Evolutionary conservation across 2,888 invertebrate species (phyloP).

Genomic region (Steinernema scapterisci): DNA sequence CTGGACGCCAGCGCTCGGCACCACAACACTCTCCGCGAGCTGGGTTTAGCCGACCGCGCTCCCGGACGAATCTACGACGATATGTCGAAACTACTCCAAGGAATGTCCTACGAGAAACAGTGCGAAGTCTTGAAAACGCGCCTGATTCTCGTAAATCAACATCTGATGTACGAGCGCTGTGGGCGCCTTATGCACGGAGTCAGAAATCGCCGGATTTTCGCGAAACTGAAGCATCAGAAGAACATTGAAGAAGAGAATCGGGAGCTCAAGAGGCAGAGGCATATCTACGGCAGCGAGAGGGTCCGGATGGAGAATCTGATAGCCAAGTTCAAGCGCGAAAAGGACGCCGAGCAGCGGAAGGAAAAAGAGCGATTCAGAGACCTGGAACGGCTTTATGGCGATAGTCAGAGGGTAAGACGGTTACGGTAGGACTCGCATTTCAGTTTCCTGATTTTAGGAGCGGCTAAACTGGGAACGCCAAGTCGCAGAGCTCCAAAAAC

Average conservation of each 20-base stretch:
- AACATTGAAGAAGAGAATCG: conserved; percentile 17
- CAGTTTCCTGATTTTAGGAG: background rate
- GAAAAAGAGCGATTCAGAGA: background rate
- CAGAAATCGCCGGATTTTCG: conserved; percentile 50
- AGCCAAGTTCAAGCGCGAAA: background rate
- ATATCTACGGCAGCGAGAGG: conserved; percentile 8
- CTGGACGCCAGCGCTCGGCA: conserved; percentile 43
- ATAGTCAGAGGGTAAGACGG: background rate
- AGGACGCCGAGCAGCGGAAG: background rate
- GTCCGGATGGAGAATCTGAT: background rate
- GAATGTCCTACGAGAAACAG: conserved; percentile 44
- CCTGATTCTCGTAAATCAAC: conserved; percentile 52
- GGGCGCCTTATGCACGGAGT: conserved; percentile 49
- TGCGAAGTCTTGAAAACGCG: conserved; percentile 47
- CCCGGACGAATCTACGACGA: conserved; percentile 53
- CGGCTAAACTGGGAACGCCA: background rate
- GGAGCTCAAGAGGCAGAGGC: background rate
- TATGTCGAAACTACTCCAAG: conserved; percentile 43
- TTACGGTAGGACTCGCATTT: background rate
- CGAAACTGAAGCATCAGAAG: conserved; percentile 35
- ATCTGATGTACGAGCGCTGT: conserved; percentile 52
- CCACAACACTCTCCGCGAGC: conserved; percentile 41
- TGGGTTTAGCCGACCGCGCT: conserved; percentile 47
- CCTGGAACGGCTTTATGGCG: conserved; percentile 11
- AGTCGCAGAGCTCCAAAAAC: background rate